Conservation (phyloP, 2,888 invertebrate genomes). For the Lepidochitona cinerea region DNA sequence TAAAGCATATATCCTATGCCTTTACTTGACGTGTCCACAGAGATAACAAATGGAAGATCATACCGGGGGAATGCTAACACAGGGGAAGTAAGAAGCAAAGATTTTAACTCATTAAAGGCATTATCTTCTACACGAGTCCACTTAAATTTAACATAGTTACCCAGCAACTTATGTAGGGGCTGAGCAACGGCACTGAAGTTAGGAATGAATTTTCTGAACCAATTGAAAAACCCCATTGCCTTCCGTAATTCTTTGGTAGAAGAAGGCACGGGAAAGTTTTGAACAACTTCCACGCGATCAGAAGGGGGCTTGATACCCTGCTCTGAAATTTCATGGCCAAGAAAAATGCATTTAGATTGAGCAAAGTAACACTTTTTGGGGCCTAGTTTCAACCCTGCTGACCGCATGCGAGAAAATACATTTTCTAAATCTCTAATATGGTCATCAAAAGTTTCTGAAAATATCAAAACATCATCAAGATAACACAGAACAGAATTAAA, state of each 20-base stretch:
- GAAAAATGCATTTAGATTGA: neutral
- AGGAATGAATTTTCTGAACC: slow-evolving; percentile 14
- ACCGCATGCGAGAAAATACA: neutral
- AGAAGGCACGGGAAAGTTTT: slow-evolving; percentile 6
- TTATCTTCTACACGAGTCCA: slow-evolving; percentile 1
- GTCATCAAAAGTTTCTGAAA: slow-evolving; percentile 11
- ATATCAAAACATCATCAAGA: slow-evolving; percentile 10
- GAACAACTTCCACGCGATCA: too few relatives aligned
- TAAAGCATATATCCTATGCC: slow-evolving; percentile 10
- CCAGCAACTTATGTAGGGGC: neutral
- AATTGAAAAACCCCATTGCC: slow-evolving; percentile 12
- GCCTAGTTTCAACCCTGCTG: slow-evolving; percentile 2
- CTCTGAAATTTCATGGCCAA: slow-evolving; percentile 8
- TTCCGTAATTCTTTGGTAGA: neutral
- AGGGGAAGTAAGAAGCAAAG: neutral
- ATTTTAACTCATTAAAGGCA: slow-evolving; percentile 9
- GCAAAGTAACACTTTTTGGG: slow-evolving; percentile 10
- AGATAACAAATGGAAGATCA: slow-evolving; percentile 11
- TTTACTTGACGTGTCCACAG: slow-evolving; percentile 11
- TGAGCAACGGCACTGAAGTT: slow-evolving; percentile 6
- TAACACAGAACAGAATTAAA: slow-evolving; percentile 11
- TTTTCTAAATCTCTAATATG: neutral
- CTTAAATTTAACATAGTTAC: neutral
- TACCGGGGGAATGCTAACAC: slow-evolving; percentile 15
- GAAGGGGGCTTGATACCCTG: neutral